Evolutionary conservation across 53 echinoderm and acorn worm genomes (phyloP).

Genomic region (Apostichopus leukothele): DNA sequence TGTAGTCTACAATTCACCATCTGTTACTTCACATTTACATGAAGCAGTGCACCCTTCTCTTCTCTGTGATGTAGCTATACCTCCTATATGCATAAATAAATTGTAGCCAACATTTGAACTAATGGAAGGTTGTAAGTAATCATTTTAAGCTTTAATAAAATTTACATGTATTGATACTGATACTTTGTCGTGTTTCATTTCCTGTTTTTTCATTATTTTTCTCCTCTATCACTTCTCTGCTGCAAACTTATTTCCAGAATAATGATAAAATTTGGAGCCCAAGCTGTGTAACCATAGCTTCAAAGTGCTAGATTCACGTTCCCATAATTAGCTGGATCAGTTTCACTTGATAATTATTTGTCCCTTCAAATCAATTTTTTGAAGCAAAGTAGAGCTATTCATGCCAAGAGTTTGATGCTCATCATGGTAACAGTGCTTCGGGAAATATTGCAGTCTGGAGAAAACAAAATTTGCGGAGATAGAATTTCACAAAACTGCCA

Average conservation of each 20-base stretch:
- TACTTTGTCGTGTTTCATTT: too few species aligned
- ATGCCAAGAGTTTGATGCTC: background rate
- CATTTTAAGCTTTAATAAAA: too few species aligned
- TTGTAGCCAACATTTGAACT: too few species aligned
- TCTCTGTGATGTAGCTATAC: too few species aligned
- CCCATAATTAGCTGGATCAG: background rate
- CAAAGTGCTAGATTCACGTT: background rate
- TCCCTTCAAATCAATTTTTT: background rate
- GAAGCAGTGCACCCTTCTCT: too few species aligned
- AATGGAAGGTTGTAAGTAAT: too few species aligned
- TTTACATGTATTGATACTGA: too few species aligned
- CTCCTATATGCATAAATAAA: too few species aligned
- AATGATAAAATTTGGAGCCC: background rate
- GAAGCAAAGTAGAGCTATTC: background rate
- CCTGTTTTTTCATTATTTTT: too few species aligned
- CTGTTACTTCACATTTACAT: too few species aligned
- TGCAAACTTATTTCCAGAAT: background rate
- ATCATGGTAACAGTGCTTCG: background rate
- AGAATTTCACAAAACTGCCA: background rate
- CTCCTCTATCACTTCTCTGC: background rate
- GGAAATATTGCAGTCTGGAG: background rate
- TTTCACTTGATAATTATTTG: constrained; percentile 2
- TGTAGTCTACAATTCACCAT: too few species aligned
- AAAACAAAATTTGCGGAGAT: background rate
- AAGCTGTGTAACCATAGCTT: background rate